Percentiles rank a stretch among this genome's conserved stretches.
Evolutionary conservation across 2,113 vertebrate genomes (phyloP).

Genomic region (Gambusia affinis): DNA sequence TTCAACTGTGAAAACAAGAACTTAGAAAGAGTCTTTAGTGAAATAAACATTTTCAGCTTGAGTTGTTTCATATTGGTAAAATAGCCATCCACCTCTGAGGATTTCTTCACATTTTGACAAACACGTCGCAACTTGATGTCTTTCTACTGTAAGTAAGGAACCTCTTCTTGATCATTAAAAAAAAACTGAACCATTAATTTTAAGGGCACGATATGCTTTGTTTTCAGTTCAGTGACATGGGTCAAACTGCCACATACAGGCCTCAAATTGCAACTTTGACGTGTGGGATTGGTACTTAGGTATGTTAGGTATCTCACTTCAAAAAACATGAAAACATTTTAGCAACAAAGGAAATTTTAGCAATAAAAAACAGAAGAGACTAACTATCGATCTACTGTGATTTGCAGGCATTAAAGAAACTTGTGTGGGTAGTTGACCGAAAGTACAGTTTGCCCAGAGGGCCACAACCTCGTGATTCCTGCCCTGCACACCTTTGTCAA

Average conservation of each 20-base stretch:
- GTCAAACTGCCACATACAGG: neutral
- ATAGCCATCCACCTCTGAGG: neutral
- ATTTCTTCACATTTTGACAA: neutral
- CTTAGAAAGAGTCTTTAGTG: neutral
- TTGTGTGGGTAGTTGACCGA: neutral
- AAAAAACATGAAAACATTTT: neutral
- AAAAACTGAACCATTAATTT: neutral
- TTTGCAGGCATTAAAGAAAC: neutral
- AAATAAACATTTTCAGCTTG: neutral
- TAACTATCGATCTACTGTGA: neutral
- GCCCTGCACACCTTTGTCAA: neutral
- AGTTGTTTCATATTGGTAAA: neutral
- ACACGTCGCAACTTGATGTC: neutral
- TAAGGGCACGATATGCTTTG: neutral
- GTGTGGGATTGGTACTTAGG: neutral
- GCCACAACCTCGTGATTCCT: neutral
- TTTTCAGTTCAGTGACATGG: neutral
- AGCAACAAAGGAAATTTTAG: neutral
- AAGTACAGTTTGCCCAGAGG: neutral
- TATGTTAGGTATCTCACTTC: neutral
- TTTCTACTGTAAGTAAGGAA: neutral
- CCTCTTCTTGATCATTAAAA: neutral
- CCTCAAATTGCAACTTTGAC: neutral
- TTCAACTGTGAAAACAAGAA: neutral
- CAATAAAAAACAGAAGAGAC: neutral